Conservation (phyloP, 2,888 invertebrate genomes). For the Dioctria rufipes region DNA sequence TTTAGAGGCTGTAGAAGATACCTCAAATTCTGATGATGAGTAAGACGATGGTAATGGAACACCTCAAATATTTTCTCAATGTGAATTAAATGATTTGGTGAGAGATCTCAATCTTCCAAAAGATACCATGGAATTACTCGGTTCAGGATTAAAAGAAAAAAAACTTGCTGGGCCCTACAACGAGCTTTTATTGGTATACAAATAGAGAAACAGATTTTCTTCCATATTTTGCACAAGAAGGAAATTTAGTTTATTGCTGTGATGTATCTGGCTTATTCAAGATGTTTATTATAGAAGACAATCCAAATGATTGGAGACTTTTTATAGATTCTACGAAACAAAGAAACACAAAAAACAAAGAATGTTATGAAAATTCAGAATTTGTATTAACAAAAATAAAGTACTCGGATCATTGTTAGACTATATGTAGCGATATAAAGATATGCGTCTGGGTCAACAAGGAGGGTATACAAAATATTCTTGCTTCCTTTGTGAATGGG, state of each 20-base stretch:
- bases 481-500: constrained; percentile 12
- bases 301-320: background rate
- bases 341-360: no score
- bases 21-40: no score
- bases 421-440: constrained; percentile 3
- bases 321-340: constrained; percentile 13
- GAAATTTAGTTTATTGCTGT: background rate
- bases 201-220: constrained; percentile 19
- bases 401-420: constrained; percentile 16
- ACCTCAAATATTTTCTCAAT: no score
- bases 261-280: background rate
- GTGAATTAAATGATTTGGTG: background rate
- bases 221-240: background rate
- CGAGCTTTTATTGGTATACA: constrained; percentile 10
- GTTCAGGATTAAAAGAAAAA: background rate
- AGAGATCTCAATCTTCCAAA: background rate
- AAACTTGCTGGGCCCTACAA: background rate
- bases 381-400: constrained; percentile 7
- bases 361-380: constrained; percentile 23
- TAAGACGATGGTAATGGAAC: no score
- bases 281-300: background rate
- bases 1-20: no score
- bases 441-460: constrained; percentile 10
- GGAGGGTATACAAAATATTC: constrained; percentile 6
- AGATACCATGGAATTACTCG: background rate